A percentile compares a stretch with the other conserved stretches of the same genome.
Conservation (phyloP, 2,797 vertebrate genomes). For the Hippocampus kuda region DNA sequence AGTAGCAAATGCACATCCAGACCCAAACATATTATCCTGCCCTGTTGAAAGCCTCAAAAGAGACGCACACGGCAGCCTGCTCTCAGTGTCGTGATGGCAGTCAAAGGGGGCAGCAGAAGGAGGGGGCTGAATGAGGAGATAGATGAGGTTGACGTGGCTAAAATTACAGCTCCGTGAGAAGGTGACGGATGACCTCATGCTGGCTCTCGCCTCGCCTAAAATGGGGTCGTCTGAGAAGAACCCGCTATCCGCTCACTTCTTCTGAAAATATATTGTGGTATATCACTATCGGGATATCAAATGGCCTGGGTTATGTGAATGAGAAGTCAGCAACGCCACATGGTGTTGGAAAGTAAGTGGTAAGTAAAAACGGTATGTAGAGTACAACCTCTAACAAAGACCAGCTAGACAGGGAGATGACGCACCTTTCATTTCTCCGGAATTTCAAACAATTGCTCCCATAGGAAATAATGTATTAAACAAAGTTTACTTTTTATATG, state of each 20-base stretch:
- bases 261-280: not conserved
- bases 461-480: too few species aligned
- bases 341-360: not conserved
- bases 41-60: slow-evolving; percentile 18
- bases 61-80: slow-evolving; percentile 21
- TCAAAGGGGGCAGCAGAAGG: not conserved
- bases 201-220: slow-evolving; percentile 33
- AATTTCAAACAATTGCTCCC: too few species aligned
- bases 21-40: slow-evolving; percentile 9
- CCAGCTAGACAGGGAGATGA: too few species aligned
- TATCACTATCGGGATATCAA: too few species aligned
- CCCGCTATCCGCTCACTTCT: slow-evolving; percentile 6
- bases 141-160: slow-evolving; percentile 44
- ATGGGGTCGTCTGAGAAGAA: slow-evolving; percentile 31
- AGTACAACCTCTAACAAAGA: not conserved
- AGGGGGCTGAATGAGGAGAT: not conserved
- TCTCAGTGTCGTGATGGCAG: slow-evolving; percentile 31
- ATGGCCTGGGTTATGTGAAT: not conserved
- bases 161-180: slow-evolving; percentile 52
- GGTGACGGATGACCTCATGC: slow-evolving; percentile 57
- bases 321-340: not conserved
- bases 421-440: too few species aligned
- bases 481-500: too few species aligned
- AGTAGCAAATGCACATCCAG: not conserved
- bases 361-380: not conserved